Percentiles rank a stretch among this genome's conserved stretches.
Evolutionary conservation across 2,888 invertebrate genomes (phyloP).

Genomic region (Morpho deidamia): DNA sequence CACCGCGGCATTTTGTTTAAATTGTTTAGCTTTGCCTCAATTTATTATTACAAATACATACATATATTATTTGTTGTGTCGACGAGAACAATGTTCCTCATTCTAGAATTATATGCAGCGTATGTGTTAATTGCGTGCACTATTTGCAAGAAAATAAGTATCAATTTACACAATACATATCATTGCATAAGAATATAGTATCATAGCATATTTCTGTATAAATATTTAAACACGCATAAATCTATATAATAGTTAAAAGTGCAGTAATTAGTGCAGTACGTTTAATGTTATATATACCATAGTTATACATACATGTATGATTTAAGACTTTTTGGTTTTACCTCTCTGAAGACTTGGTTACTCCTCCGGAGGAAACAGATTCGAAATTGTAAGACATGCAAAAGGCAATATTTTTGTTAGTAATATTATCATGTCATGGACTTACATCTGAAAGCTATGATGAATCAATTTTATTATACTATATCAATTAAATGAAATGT

Average conservation of each 20-base stretch:
- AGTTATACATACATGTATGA: constrained; percentile 24
- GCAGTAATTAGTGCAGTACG: not conserved
- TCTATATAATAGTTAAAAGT: not conserved
- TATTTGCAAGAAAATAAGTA: not conserved
- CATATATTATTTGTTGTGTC: too few species aligned
- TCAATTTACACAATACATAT: too few species aligned
- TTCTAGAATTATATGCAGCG: not conserved
- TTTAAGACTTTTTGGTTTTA: constrained; percentile 36
- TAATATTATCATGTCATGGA: constrained; percentile 26
- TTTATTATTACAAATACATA: too few species aligned
- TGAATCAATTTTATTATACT: not conserved
- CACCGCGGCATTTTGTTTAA: too few species aligned
- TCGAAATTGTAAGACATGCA: constrained; percentile 86
- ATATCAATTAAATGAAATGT: too few species aligned
- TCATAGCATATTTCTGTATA: not conserved
- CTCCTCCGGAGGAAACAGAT: constrained; percentile 81
- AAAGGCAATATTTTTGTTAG: constrained; percentile 77
- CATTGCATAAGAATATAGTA: too few species aligned
- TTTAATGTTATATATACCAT: constrained; percentile 6
- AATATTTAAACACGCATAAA: not conserved
- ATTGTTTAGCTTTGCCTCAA: too few species aligned
- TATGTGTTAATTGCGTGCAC: not conserved
- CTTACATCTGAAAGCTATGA: not conserved
- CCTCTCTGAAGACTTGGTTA: constrained; percentile 80
- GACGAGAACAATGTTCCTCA: too few species aligned